Evolutionary conservation across 2,797 vertebrate species (phyloP).

Genomic region (Xiphophorus birchmanni): DNA sequence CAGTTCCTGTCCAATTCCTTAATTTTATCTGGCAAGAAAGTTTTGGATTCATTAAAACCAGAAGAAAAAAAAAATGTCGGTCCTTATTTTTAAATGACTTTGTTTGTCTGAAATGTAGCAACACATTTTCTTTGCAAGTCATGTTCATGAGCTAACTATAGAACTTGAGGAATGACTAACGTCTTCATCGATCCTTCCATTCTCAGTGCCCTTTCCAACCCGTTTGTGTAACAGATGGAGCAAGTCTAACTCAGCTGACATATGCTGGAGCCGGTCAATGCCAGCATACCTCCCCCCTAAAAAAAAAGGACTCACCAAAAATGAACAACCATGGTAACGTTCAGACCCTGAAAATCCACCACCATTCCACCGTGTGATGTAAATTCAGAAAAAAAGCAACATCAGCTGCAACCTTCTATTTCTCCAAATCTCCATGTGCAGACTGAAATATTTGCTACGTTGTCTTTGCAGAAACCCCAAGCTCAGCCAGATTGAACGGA

Average conservation of each 20-base stretch:
- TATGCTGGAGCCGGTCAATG: not conserved
- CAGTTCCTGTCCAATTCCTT: not conserved
- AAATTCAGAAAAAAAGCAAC: not conserved
- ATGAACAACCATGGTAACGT: not conserved
- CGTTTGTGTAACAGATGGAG: not conserved
- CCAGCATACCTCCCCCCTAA: accelerated
- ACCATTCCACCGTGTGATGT: not conserved
- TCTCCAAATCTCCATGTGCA: not conserved
- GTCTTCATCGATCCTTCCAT: not conserved
- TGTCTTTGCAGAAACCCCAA: not conserved
- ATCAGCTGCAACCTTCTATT: not conserved
- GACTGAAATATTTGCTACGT: not conserved
- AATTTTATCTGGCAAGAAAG: not conserved
- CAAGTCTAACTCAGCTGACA: not conserved
- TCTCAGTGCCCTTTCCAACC: not conserved
- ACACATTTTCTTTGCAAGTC: not conserved
- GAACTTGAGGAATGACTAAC: not conserved
- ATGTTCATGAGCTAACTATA: not conserved
- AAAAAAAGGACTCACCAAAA: not conserved
- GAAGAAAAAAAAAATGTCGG: not conserved
- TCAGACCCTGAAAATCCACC: not conserved
- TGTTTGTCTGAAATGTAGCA: not conserved
- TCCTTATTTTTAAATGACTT: not conserved
- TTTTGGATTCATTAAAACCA: not conserved
- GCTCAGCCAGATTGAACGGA: no score